phyloP scores from a whole-genome alignment of 1,140 invertebrate genomes.

The Sycophila sp. region DNA sequence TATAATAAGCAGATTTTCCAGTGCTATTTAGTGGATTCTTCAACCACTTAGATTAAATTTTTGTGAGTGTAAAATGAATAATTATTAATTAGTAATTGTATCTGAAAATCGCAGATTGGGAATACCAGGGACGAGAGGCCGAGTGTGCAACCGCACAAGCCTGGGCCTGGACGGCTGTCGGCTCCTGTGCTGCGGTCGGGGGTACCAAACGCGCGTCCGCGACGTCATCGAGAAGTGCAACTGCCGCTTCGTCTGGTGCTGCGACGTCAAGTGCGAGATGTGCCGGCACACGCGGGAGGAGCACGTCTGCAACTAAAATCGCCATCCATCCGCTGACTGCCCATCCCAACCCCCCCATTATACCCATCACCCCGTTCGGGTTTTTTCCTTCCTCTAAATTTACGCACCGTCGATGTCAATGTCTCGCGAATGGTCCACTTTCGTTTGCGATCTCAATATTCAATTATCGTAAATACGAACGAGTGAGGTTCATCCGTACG shows the following conservation, averaged over 20 bases:
- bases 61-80: too few relatives aligned
- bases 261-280: conserved; percentile 86
- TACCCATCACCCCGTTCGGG: too few relatives aligned
- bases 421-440: too few relatives aligned
- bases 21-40: too few relatives aligned
- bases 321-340: background rate
- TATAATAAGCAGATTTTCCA: too few relatives aligned
- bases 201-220: conserved; percentile 87
- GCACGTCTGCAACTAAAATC: conserved; percentile 86
- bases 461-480: too few relatives aligned
- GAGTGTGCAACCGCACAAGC: conserved; percentile 85
- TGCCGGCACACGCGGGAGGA: conserved; percentile 84
- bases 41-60: too few relatives aligned
- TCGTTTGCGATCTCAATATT: too few relatives aligned
- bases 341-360: background rate
- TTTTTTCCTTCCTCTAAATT: too few relatives aligned
- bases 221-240: conserved; percentile 91
- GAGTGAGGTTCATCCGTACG: too few relatives aligned
- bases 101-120: conserved; percentile 79
- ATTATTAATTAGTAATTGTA: too few relatives aligned
- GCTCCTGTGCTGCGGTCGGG: conserved; percentile 89
- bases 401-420: too few relatives aligned
- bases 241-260: conserved; percentile 95
- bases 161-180: conserved; percentile 83
- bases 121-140: conserved; percentile 84